Evolutionary conservation across 2,888 invertebrate genomes (phyloP).

Genomic region (Xestia xanthographa): DNA sequence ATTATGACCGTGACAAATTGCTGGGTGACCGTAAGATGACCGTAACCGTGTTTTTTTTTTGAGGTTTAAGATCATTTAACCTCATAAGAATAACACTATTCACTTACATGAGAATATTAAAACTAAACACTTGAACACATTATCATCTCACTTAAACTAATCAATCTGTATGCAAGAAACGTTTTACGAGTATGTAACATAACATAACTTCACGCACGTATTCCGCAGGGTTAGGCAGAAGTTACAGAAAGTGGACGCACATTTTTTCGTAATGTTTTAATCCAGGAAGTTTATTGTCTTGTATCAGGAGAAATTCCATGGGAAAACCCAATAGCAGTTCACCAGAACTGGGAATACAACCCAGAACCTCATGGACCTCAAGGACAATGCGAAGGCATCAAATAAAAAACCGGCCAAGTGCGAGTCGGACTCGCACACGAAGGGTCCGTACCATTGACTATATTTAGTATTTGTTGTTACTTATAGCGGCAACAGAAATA

Average conservation of each 20-base stretch:
- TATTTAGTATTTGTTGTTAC: too few relatives aligned
- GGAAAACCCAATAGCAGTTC: not conserved
- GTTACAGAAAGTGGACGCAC: not conserved
- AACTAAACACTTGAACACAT: too few relatives aligned
- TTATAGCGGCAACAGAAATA: too few relatives aligned
- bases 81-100: too few relatives aligned
- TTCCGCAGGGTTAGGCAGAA: not conserved
- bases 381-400: too few relatives aligned
- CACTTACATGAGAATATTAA: too few relatives aligned
- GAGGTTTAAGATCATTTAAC: too few relatives aligned
- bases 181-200: not conserved
- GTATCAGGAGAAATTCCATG: not conserved
- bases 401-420: too few relatives aligned
- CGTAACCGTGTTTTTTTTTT: not conserved
- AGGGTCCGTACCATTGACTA: too few relatives aligned
- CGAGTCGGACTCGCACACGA: too few relatives aligned
- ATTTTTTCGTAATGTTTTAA: not conserved
- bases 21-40: not conserved
- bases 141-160: too few relatives aligned
- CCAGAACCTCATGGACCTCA: not conserved
- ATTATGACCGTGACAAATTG: slow-evolving; percentile 12
- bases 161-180: not conserved
- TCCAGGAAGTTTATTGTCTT: not conserved
- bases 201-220: not conserved
- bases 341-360: not conserved